Evolutionary conservation across 2,797 vertebrate species (phyloP), one percentile per base, ranked within the genome.

Genomic region (Propithecus perrieri): DNA sequence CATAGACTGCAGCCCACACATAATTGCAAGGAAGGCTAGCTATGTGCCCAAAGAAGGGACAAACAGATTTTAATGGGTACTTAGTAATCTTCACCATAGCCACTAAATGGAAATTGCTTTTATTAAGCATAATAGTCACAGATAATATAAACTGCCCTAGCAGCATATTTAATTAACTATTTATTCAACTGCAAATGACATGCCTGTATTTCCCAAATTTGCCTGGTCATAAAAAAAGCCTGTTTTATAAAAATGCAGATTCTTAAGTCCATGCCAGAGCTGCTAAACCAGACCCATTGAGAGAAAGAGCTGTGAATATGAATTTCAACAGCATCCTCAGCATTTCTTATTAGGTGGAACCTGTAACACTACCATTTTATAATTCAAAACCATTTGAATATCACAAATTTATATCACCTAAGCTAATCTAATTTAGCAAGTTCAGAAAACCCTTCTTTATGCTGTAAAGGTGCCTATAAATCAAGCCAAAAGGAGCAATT

Each of bases 401-500:
- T 50, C 28, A 1, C 50, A 94, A 33, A 46, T 88, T 67, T 74
- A 88, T 22, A 35, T 41, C 79, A 13, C 65, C 90, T 30, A 72
- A 85, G 35, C 69, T 88, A 78, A 71, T 26, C 2, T 78, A 79
- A 67, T 74, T 91, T 46, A 84, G 33, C 30, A 92, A 35, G 9
- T 91, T 95, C 69, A 69, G 30, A 74, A 85, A 89, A 71, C 13
- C 50, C 78, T 81, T 85, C 71, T 61, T 89, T 89, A 85, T 61
- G 57, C 53, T 89, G 53, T 86, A 72, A 71, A 79, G 5, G 13
- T 93, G 13, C 46, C 89, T 89, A 76, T 76, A 87, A 89, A 84
- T 91, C 78, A 94, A 92, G n/a, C 85, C 13, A 91, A 90, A 38
- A 79, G 46, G 20, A 61, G 30, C 33, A 91, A 89, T 94, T 85